Evolutionary conservation across 2,797 vertebrate genomes (phyloP).

Genomic region (Amblyraja radiata): DNA sequence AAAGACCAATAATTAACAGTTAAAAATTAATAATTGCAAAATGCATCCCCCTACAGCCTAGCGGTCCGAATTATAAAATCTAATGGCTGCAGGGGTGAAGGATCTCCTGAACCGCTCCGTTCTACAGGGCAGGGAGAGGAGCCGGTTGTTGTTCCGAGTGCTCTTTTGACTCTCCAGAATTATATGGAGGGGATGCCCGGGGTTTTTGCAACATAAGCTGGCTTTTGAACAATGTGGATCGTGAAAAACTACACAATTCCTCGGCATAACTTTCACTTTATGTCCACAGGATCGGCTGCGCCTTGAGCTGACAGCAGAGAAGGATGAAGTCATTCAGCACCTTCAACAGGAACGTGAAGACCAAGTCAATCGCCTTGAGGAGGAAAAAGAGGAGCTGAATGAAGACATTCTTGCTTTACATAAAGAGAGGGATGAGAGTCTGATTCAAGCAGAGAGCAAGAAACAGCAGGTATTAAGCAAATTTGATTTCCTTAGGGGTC

Average conservation of each 20-base stretch:
- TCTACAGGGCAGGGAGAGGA: no score
- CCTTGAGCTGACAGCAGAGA: conserved; percentile 55
- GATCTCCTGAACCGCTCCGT: no score
- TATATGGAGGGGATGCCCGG: no score
- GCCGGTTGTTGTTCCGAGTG: no score
- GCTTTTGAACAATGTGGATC: neutral
- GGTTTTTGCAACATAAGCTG: neutral
- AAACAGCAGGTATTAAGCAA: conserved; percentile 64
- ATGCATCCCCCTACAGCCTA: no score
- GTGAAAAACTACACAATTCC: neutral
- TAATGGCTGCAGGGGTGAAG: no score
- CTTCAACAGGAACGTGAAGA: conserved; percentile 60
- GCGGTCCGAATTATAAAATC: no score
- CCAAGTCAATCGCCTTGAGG: conserved; percentile 48
- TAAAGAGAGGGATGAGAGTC: conserved; percentile 57
- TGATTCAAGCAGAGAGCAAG: conserved; percentile 63
- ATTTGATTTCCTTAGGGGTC: neutral
- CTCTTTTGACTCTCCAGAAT: no score
- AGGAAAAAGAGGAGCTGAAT: conserved; percentile 60
- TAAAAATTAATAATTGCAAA: no score
- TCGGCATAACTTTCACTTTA: neutral
- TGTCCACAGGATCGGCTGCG: conserved; percentile 58
- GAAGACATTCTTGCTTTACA: conserved; percentile 60
- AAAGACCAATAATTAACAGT: no score
- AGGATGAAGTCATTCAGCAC: conserved; percentile 52